Percentiles rank a stretch among this genome's conserved stretches.
Conservation (phyloP, 2,797 vertebrate genomes). For the Periophthalmus magnuspinnatus region DNA sequence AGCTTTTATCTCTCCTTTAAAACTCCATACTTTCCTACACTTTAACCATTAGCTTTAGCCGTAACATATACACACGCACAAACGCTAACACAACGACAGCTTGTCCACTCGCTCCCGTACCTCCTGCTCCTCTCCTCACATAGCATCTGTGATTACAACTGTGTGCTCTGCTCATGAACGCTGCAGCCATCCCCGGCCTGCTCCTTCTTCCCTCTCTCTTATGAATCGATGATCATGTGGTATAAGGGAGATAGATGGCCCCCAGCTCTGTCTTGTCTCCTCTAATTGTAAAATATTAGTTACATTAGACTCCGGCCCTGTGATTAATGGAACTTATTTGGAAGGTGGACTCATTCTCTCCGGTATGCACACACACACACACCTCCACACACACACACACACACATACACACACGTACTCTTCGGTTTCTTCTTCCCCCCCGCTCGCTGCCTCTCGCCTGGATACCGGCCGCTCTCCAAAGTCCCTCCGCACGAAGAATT, state of each 20-base stretch:
- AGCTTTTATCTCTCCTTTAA: no score
- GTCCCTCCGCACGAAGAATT: constrained; percentile 93
- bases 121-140: constrained; percentile 41
- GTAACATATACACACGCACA: constrained; percentile 19
- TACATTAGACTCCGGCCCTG: constrained; percentile 98
- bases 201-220: constrained; percentile 82
- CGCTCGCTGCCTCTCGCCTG: constrained; percentile 18
- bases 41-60: no score
- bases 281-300: constrained; percentile 99
- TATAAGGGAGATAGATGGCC: constrained; percentile 99
- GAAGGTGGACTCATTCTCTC: constrained; percentile 86
- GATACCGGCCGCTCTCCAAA: constrained; percentile 77
- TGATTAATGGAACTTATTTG: constrained; percentile 99
- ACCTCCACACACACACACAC: not conserved
- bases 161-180: constrained; percentile 19
- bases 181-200: constrained; percentile 21
- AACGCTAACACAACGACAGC: constrained; percentile 44
- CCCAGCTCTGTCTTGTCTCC: constrained; percentile 98
- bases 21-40: no score
- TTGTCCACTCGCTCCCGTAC: constrained; percentile 44
- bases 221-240: constrained; percentile 99
- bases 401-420: not conserved
- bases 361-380: constrained; percentile 62
- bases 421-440: constrained; percentile 11
- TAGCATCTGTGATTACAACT: constrained; percentile 41